Percentiles rank a stretch among this genome's conserved stretches.
phyloP scores from a whole-genome alignment of 2,113 vertebrate genomes.

The Cyrtonyx montezumae region DNA sequence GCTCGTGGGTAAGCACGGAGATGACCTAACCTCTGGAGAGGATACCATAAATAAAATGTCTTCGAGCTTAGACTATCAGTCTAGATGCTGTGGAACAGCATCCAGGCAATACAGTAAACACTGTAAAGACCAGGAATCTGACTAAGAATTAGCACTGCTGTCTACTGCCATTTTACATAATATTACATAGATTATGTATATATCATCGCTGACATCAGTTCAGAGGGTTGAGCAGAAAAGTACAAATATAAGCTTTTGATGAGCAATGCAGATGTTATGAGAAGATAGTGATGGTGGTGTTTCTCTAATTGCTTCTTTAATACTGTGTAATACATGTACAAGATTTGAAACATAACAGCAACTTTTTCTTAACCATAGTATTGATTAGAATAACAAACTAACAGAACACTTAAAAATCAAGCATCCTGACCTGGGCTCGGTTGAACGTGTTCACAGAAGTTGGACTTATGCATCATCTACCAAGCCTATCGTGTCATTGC shows the following conservation, averaged over 20 bases:
- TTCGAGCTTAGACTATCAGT: background rate
- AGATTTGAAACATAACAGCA: background rate
- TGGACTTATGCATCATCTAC: background rate
- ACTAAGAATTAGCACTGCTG: fast-evolving
- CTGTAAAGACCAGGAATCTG: background rate
- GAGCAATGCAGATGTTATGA: background rate
- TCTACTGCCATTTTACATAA: background rate
- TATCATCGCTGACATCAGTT: background rate
- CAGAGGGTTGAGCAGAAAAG: background rate
- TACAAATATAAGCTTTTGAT: background rate
- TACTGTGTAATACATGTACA: background rate
- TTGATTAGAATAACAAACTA: background rate
- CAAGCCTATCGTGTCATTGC: background rate
- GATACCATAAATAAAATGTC: background rate
- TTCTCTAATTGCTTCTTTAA: background rate
- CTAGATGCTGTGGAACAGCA: background rate
- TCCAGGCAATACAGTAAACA: background rate
- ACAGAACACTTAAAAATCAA: background rate
- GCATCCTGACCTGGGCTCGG: fast-evolving
- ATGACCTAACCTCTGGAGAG: background rate
- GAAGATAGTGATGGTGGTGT: background rate
- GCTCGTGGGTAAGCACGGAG: background rate
- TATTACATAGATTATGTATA: background rate
- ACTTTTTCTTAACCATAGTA: background rate
- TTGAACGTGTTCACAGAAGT: background rate